Conservation (phyloP, 2,113 vertebrate species). For the Galemys pyrenaicus region DNA sequence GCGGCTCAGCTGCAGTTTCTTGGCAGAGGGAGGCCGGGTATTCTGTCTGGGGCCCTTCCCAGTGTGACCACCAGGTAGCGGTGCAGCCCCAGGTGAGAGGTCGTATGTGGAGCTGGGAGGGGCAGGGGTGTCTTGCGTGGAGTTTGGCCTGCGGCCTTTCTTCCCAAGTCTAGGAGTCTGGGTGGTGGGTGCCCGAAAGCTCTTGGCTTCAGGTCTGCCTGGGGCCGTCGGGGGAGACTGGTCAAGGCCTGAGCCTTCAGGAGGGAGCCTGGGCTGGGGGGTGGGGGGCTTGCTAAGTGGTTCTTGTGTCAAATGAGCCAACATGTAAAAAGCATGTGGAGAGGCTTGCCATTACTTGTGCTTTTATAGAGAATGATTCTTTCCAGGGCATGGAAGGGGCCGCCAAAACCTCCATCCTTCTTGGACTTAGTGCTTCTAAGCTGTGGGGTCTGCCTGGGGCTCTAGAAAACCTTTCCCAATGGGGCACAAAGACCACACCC, state of each 20-base stretch:
- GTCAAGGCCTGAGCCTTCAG: not conserved
- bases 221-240: not conserved
- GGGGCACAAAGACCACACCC: not conserved
- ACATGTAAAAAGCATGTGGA: not conserved
- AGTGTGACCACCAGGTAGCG: slow-evolving; percentile 50
- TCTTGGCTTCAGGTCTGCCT: not conserved
- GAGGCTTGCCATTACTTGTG: not conserved
- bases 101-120: accelerated
- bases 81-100: not conserved
- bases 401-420: not conserved
- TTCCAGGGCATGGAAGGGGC: not conserved
- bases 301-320: not conserved
- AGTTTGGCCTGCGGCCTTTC: not conserved
- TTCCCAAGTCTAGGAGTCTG: not conserved
- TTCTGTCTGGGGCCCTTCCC: not conserved
- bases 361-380: not conserved
- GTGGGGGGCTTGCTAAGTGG: not conserved
- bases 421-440: not conserved
- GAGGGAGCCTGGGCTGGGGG: not conserved
- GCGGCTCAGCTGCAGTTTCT: not conserved
- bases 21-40: not conserved
- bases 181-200: not conserved
- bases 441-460: not conserved
- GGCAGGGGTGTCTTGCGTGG: not conserved
- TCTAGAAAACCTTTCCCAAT: not conserved